A percentile compares a stretch with the other conserved stretches of the same genome.
These are phyloP conservation scores for Cladopsammia gracilis DNA, from an alignment of 64 coral and sea anemone species.

Conservation along the genomic window DNA sequence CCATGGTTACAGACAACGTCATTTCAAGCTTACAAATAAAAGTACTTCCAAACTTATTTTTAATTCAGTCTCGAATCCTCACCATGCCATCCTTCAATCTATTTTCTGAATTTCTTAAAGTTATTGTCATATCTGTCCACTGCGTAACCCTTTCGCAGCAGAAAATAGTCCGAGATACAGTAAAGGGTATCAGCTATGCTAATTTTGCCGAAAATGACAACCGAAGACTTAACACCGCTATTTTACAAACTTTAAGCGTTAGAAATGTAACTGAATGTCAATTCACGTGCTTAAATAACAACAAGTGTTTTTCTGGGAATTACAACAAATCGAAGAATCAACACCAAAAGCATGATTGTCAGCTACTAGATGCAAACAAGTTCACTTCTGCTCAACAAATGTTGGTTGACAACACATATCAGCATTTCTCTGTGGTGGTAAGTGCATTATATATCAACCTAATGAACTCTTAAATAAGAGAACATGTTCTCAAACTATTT, in stretches of 20 bases:
- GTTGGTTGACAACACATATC: neutral
- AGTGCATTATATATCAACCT: neutral
- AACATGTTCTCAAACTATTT: no score
- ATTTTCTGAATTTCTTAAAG: neutral
- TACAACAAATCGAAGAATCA: neutral
- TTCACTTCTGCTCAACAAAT: neutral
- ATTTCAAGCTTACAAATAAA: neutral
- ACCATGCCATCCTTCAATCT: neutral
- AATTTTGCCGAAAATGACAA: neutral
- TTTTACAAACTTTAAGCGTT: neutral
- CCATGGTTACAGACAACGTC: neutral
- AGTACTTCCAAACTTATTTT: no score
- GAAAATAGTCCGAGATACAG: neutral
- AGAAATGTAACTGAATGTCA: neutral
- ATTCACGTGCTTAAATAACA: neutral
- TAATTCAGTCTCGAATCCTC: neutral
- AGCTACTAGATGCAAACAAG: slow-evolving; percentile 2
- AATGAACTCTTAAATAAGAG: no score
- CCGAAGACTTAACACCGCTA: neutral
- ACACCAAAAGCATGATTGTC: neutral
- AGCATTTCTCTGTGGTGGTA: slow-evolving; percentile 4
- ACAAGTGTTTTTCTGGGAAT: neutral
- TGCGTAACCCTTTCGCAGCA: neutral
- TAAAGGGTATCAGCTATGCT: neutral
- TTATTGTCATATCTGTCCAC: neutral